Conservation (phyloP, 2,113 vertebrate genomes). For the Rhinolophus ferrumequinum region DNA sequence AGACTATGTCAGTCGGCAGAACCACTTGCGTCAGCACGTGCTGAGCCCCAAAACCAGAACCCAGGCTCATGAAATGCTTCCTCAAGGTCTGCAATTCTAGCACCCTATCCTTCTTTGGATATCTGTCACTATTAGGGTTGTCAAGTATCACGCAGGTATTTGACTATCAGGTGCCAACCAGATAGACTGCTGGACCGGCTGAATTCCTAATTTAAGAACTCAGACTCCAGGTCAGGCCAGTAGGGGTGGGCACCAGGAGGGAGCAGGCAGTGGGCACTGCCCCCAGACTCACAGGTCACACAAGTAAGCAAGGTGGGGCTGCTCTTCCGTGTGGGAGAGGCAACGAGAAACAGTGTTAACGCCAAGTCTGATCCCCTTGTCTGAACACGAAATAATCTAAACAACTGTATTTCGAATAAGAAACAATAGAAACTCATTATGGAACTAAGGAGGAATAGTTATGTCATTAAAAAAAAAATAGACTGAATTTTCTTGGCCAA, state of each 20-base stretch:
- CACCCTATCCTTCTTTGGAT: not conserved
- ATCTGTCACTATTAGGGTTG: not conserved
- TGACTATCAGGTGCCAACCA: not conserved
- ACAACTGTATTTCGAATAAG: not conserved
- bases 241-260: not conserved
- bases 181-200: not conserved
- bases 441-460: not conserved
- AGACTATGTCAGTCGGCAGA: not conserved
- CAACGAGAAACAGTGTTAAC: not conserved
- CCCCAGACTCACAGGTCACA: not conserved
- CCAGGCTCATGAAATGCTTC: not conserved
- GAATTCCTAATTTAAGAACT: not conserved
- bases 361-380: not conserved
- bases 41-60: not conserved
- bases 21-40: not conserved
- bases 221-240: not conserved
- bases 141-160: not conserved
- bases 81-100: not conserved
- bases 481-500: not conserved
- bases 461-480: not conserved
- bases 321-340: not conserved
- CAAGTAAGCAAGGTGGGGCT: not conserved
- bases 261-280: not conserved
- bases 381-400: not conserved
- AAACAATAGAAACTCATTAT: not conserved